A percentile compares a stretch with the other conserved stretches of the same genome.
These are phyloP conservation scores for Poecilia velifera DNA, from an alignment of 2,797 vertebrate species.

Conservation along the genomic window DNA sequence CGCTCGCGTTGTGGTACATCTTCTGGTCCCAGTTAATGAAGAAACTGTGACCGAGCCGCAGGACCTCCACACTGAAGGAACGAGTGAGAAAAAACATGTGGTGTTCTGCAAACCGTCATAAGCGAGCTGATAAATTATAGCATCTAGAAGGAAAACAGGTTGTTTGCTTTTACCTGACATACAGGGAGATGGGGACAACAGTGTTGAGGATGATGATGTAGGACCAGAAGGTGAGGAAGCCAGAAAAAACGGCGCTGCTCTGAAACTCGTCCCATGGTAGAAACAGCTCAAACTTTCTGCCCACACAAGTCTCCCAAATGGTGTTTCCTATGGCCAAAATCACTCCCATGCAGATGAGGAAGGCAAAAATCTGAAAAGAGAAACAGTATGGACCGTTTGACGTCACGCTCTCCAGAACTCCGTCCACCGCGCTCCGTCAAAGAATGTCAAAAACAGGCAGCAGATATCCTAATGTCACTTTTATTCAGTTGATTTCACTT, in stretches of 20 bases:
- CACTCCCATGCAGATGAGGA: constrained; percentile 91
- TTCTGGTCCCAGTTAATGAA: constrained; percentile 95
- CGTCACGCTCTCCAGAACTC: too few species aligned
- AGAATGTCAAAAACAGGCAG: too few species aligned
- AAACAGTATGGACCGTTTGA: background rate
- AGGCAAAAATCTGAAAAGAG: constrained; percentile 88
- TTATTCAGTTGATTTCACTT: too few species aligned
- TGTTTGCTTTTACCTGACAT: constrained; percentile 86
- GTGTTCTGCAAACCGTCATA: background rate
- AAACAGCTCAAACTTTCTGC: constrained; percentile 87
- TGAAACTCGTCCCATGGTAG: constrained; percentile 82
- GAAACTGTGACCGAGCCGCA: constrained; percentile 92
- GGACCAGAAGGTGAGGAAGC: constrained; percentile 94
- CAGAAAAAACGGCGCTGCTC: constrained; percentile 84
- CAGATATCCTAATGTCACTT: too few species aligned
- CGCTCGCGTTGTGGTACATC: constrained; percentile 84
- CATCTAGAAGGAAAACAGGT: background rate
- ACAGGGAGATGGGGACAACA: constrained; percentile 93
- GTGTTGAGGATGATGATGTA: constrained; percentile 97
- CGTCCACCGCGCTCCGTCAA: too few species aligned
- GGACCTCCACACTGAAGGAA: constrained; percentile 87
- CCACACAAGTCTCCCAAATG: constrained; percentile 88
- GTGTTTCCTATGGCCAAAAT: constrained; percentile 91
- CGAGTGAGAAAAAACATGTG: background rate
- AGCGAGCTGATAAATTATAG: background rate